Evolutionary conservation across 2,888 invertebrate species (phyloP).

Genomic region (Pocota personata): DNA sequence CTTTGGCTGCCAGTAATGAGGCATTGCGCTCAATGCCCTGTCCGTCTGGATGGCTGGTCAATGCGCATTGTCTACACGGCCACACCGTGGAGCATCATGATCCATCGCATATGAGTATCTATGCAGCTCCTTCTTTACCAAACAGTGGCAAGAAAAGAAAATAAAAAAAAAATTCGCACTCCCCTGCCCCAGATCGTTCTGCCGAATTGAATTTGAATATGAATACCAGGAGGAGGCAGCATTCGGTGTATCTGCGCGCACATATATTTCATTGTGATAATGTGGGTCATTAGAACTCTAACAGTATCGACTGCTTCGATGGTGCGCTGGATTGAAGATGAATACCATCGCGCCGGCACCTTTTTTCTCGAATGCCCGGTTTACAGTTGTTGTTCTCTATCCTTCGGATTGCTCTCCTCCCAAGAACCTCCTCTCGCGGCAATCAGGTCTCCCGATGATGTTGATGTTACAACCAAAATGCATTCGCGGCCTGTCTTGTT

Average conservation of each 20-base stretch:
- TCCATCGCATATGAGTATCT: background rate
- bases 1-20: constrained; percentile 56
- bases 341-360: constrained; percentile 56
- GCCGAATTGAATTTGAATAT: constrained; percentile 68
- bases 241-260: constrained; percentile 6
- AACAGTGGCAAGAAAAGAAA: constrained; percentile 54
- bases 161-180: constrained; percentile 29
- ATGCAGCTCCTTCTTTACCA: constrained; percentile 26
- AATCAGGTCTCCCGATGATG: constrained; percentile 67
- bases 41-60: constrained; percentile 46
- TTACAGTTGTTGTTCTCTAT: constrained; percentile 49
- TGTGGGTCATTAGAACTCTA: constrained; percentile 74
- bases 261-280: constrained; percentile 69
- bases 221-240: constrained; percentile 64
- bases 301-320: constrained; percentile 67
- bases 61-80: constrained; percentile 45
- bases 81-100: background rate
- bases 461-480: constrained; percentile 71
- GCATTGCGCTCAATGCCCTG: constrained; percentile 55
- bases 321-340: constrained; percentile 48
- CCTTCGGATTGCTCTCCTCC: constrained; percentile 16
- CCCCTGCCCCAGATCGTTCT: constrained; percentile 38
- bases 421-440: constrained; percentile 13
- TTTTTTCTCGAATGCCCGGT: constrained; percentile 55
- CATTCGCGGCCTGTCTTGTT: constrained; percentile 69